Evolutionary conservation across 2,113 vertebrate species (phyloP).

Genomic region (Scatophagus argus): DNA sequence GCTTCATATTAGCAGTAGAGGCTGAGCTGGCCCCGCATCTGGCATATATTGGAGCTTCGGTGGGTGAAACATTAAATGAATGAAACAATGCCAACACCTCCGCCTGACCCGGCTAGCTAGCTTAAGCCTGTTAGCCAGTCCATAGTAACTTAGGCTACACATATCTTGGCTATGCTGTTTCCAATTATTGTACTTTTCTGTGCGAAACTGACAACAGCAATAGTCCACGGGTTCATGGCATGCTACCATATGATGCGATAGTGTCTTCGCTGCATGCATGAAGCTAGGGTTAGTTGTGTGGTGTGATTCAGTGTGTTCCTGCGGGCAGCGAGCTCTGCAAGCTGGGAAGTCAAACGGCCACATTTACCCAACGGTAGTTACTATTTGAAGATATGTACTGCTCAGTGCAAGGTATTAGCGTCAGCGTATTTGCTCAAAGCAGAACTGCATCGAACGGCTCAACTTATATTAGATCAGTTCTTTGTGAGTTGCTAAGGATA

Average conservation of each 20-base stretch:
- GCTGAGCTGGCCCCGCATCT: constrained; percentile 88
- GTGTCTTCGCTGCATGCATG: not conserved
- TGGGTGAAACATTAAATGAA: constrained; percentile 74
- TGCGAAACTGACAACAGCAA: accelerated
- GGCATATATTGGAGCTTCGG: constrained; percentile 92
- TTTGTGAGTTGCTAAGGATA: not conserved
- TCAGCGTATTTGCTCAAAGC: not conserved
- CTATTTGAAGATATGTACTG: not conserved
- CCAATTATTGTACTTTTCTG: not conserved
- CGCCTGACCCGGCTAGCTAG: constrained; percentile 35
- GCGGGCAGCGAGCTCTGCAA: constrained; percentile 16
- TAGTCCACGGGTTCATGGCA: not conserved
- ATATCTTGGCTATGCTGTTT: not conserved
- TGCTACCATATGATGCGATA: not conserved
- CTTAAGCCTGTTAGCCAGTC: constrained; percentile 51
- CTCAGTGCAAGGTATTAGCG: not conserved
- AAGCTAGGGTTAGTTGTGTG: not conserved
- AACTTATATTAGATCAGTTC: accelerated
- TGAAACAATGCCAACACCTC: not conserved
- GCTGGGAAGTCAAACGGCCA: not conserved
- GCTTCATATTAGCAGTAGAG: constrained; percentile 90
- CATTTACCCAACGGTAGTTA: not conserved
- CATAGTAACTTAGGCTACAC: not conserved
- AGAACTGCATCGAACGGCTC: not conserved
- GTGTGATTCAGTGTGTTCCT: not conserved